Evolutionary conservation across 2,888 invertebrate genomes (phyloP), one percentile per base, ranked within the genome.

Genomic region (Dryocosmus kuriphilus): DNA sequence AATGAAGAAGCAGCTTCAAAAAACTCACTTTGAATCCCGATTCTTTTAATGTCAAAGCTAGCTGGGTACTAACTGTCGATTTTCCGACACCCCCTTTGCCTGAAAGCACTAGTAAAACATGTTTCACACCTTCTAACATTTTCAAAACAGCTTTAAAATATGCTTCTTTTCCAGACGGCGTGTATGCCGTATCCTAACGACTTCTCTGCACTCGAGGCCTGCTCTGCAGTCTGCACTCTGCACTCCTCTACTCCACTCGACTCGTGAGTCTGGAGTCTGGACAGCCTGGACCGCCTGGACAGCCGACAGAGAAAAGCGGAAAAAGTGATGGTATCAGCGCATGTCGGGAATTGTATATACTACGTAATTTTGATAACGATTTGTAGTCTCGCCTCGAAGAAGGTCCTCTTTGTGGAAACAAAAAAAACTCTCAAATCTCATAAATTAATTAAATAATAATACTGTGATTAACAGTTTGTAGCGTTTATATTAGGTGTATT

Each of bases 71-170:
- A 16, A 99, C 96, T 79, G 99, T 99, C 27, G 98, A 99, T 93
- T 99, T 99, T 19, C 99, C 99, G 35, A 99, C 99, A 60, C 99
- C 99, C 32, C 99, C 99, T 94, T 99, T 99, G 1, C 99, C 99
- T 1, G 99, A 99, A 74, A 99, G 93, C n/a, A 99, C 95, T 85
- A 99, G 93, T 87, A 99, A 95, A 61, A 97, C 94, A 90, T 97
- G 95, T 92, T 97, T 97, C 8, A 97, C 96, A 82, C 94, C 94
- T 75, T 96, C 95, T 85, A 97, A 92, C 96, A 97, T 96, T 83
- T 79, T 86, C 79, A 14, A 62, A 22, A 77, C 65, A 27, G n/a
- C 16, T n/a, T 51, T 73, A 30, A 30, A 51, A 73, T 14, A 4
- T 57, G 9, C 3, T 24, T 14, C 57, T 6, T 24, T 24, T 5